These are phyloP conservation scores for Coluber constrictor DNA, from an alignment of 2,797 vertebrate genomes.

Conservation along the genomic window DNA sequence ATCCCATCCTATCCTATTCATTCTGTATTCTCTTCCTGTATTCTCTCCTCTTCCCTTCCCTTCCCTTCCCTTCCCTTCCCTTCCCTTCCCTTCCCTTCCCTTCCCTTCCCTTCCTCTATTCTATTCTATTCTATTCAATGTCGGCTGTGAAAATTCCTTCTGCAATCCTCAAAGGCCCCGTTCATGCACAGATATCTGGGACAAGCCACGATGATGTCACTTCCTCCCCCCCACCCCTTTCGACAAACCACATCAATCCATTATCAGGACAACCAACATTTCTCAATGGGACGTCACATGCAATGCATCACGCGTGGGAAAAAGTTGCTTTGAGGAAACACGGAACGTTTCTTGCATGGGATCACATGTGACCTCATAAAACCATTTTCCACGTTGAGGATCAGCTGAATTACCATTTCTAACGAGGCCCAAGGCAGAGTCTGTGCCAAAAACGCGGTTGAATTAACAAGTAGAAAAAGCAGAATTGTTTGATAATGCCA, in stretches of 20 bases:
- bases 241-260: not conserved
- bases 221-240: too few species aligned
- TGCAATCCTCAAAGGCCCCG: slow-evolving; percentile 11
- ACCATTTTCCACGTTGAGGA: not conserved
- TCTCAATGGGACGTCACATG: not conserved
- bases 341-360: not conserved
- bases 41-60: too few species aligned
- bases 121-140: not conserved
- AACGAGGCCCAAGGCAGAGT: not conserved
- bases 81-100: too few species aligned
- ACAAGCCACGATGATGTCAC: not conserved
- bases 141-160: slow-evolving; percentile 18
- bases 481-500: not conserved
- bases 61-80: too few species aligned
- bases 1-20: too few species aligned
- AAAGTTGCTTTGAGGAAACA: not conserved
- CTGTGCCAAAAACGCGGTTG: not conserved
- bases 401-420: not conserved
- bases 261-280: not conserved
- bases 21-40: too few species aligned
- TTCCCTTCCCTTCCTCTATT: too few species aligned
- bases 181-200: not conserved
- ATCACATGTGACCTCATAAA: not conserved
- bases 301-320: not conserved
- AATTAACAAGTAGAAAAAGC: not conserved